Conservation (phyloP, 2,888 invertebrate species). For the Nasonia oneida region DNA sequence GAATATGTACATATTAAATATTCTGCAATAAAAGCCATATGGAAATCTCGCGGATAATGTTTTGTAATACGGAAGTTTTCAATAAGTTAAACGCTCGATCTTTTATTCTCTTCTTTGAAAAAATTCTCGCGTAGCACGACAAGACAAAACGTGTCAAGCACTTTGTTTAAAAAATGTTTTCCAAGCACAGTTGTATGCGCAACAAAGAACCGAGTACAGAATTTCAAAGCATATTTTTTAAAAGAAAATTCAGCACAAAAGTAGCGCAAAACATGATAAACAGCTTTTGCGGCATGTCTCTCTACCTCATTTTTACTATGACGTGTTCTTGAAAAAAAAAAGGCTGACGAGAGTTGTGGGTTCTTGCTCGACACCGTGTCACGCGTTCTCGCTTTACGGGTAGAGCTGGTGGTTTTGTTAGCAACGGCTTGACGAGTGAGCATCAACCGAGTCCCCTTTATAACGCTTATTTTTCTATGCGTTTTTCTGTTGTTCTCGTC, state of each 20-base stretch:
- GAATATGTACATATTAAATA: background rate
- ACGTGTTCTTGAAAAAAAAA: constrained; percentile 23
- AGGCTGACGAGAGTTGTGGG: background rate
- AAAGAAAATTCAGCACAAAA: background rate
- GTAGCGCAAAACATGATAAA: background rate
- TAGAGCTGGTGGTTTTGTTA: constrained; percentile 22
- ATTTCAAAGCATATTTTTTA: background rate
- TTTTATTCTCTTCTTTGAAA: background rate
- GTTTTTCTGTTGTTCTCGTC: background rate
- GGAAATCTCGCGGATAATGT: background rate
- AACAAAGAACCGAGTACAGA: background rate
- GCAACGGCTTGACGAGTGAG: constrained; percentile 23
- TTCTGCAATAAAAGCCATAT: background rate
- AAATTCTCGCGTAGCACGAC: too few species aligned
- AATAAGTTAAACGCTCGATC: background rate
- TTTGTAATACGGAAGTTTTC: background rate
- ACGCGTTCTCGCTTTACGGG: constrained; percentile 18
- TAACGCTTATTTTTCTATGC: constrained; percentile 17
- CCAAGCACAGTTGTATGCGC: background rate
- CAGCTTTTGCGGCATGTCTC: background rate
- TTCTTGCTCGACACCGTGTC: constrained; percentile 1
- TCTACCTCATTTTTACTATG: background rate
- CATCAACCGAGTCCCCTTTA: constrained; percentile 22
- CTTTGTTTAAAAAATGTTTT: background rate
- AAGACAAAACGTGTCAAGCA: background rate